Conservation (phyloP, 2,888 invertebrate genomes). For the Microdon myrmicae region DNA sequence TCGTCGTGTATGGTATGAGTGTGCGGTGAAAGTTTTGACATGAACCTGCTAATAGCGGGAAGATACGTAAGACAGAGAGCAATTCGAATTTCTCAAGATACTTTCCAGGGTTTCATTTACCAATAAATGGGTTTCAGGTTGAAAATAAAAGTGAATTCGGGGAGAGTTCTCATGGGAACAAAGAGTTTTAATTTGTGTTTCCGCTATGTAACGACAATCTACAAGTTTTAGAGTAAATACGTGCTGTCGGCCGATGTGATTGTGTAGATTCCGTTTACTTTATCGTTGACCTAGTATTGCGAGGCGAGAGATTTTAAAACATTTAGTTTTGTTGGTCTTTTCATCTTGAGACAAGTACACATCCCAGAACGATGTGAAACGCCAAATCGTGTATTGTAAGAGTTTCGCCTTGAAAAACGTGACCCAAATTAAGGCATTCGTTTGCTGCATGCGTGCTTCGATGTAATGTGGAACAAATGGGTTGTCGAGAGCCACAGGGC, state of each 20-base stretch:
- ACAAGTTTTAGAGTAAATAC: slow-evolving; percentile 33
- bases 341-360: slow-evolving; percentile 16
- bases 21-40: slow-evolving; percentile 43
- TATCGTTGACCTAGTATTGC: slow-evolving; percentile 42
- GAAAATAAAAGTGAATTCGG: slow-evolving; percentile 43
- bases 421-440: slow-evolving; percentile 31
- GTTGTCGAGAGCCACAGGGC: background rate
- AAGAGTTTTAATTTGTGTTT: slow-evolving; percentile 15
- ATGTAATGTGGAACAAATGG: background rate
- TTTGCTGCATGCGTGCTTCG: too few species aligned
- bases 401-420: slow-evolving; percentile 41
- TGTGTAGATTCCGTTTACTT: slow-evolving; percentile 16
- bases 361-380: slow-evolving; percentile 28
- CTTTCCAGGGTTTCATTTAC: too few species aligned
- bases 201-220: slow-evolving; percentile 35
- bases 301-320: slow-evolving; percentile 29
- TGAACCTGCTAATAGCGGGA: slow-evolving; percentile 22
- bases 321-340: too few species aligned
- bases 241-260: slow-evolving; percentile 14
- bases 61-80: slow-evolving; percentile 23
- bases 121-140: slow-evolving; percentile 22
- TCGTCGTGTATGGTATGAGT: slow-evolving; percentile 39
- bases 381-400: slow-evolving; percentile 9
- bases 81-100: too few species aligned
- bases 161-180: slow-evolving; percentile 8